phyloP scores from a whole-genome alignment of 2,888 invertebrate genomes.

The Eilema caniola region DNA sequence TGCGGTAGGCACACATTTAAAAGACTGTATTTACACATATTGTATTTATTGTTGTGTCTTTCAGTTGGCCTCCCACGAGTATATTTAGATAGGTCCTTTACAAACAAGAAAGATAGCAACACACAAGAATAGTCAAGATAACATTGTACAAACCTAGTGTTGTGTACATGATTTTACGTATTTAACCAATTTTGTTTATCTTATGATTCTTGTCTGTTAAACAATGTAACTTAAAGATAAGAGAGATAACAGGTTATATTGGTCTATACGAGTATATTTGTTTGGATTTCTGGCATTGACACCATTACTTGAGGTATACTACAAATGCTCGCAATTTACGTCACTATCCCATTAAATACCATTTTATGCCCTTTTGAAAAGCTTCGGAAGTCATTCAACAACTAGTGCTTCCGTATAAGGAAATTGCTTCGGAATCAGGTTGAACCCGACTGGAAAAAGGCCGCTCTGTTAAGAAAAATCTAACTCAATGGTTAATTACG shows the following conservation, averaged over 20 bases:
- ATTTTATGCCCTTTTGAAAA: background rate
- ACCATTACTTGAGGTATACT: background rate
- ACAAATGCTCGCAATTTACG: background rate
- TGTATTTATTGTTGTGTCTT: background rate
- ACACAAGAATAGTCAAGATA: constrained; percentile 32
- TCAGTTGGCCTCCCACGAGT: constrained; percentile 3
- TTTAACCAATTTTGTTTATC: constrained; percentile 23
- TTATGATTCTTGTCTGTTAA: constrained; percentile 29
- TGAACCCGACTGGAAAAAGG: too few species aligned
- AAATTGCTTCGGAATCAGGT: background rate
- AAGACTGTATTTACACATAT: background rate
- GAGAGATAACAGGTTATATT: constrained; percentile 10
- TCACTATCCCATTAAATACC: background rate
- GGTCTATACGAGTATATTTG: background rate
- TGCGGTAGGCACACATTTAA: too few species aligned
- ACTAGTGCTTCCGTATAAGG: background rate
- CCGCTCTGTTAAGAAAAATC: background rate
- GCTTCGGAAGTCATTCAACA: background rate
- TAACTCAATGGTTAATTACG: background rate
- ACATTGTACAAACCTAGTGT: constrained; percentile 30
- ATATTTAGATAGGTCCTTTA: constrained; percentile 1
- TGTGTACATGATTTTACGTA: constrained; percentile 30
- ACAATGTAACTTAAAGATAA: constrained; percentile 8
- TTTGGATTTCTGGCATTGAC: background rate
- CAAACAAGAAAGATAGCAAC: constrained; percentile 4